Evolutionary conservation across 2,888 invertebrate species (phyloP).

Genomic region (Erannis defoliaria): DNA sequence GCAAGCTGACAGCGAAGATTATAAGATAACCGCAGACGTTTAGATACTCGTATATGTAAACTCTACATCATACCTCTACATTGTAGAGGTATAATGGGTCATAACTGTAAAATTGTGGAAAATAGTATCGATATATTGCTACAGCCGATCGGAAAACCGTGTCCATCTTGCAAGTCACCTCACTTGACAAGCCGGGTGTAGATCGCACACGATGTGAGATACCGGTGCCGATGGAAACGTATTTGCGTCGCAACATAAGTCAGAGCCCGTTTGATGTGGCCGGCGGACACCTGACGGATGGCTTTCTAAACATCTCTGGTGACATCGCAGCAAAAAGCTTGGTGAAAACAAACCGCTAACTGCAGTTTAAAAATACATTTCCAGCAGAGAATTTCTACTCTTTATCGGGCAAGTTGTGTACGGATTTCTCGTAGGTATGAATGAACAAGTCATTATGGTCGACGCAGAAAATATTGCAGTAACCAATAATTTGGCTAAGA

Average conservation of each 20-base stretch:
- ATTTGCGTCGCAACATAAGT: conserved; percentile 64
- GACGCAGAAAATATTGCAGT: conserved; percentile 1
- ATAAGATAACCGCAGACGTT: conserved; percentile 10
- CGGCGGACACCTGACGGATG: conserved; percentile 79
- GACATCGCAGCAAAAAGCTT: conserved; percentile 75
- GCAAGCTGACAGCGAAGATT: not conserved
- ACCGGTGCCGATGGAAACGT: conserved; percentile 38
- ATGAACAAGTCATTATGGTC: conserved; percentile 36
- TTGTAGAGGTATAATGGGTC: conserved; percentile 4
- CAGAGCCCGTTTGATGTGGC: conserved; percentile 73
- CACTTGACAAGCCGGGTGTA: conserved; percentile 39
- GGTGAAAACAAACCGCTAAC: conserved; percentile 79
- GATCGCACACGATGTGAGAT: conserved; percentile 28
- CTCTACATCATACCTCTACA: no score
- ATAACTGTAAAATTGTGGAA: conserved; percentile 23
- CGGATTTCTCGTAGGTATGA: conserved; percentile 52
- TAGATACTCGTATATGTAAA: no score
- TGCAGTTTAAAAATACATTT: conserved; percentile 77
- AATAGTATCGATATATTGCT: conserved; percentile 32
- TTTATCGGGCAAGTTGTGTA: conserved; percentile 55
- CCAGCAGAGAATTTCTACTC: conserved; percentile 54
- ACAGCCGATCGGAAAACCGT: conserved; percentile 24
- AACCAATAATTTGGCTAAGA: conserved; percentile 21
- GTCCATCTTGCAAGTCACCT: conserved; percentile 47
- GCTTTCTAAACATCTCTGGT: conserved; percentile 81